phyloP scores from a whole-genome alignment of 2,888 invertebrate species.

The Stegophylla sp. region DNA sequence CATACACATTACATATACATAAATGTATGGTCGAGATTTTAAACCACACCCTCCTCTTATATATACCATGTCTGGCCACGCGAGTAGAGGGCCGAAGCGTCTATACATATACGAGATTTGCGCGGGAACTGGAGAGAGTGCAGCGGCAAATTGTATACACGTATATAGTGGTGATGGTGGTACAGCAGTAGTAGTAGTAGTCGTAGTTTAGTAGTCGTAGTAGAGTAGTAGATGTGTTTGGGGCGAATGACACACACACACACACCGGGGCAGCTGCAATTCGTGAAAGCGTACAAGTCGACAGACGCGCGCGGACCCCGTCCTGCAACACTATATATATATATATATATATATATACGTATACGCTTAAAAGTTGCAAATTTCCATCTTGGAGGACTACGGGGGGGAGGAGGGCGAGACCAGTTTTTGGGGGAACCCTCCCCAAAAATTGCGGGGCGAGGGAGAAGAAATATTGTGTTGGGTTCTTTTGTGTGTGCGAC shows the following conservation, averaged over 20 bases:
- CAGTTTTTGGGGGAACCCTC: conserved; percentile 56
- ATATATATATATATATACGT: background rate
- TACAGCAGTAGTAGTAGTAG: conserved; percentile 27
- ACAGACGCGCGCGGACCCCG: conserved; percentile 56
- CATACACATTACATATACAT: too few species aligned
- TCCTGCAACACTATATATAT: background rate
- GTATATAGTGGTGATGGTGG: background rate
- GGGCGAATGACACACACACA: conserved; percentile 56
- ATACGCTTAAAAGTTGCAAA: conserved; percentile 58
- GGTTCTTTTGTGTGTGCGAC: conserved; percentile 57
- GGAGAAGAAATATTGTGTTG: conserved; percentile 58
- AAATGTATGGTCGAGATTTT: too few species aligned
- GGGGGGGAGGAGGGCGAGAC: conserved; percentile 40
- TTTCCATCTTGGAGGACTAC: conserved; percentile 55
- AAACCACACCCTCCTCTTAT: too few species aligned
- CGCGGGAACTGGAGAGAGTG: background rate
- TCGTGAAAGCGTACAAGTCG: conserved; percentile 54
- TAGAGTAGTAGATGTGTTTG: conserved; percentile 13
- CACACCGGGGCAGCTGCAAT: conserved; percentile 54
- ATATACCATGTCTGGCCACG: background rate
- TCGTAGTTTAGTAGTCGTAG: background rate
- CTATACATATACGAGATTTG: conserved; percentile 1
- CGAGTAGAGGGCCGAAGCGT: background rate
- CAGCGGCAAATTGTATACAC: background rate
- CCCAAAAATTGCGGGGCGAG: conserved; percentile 49